phyloP scores from a whole-genome alignment of 2,113 vertebrate species.

The Athene noctua region DNA sequence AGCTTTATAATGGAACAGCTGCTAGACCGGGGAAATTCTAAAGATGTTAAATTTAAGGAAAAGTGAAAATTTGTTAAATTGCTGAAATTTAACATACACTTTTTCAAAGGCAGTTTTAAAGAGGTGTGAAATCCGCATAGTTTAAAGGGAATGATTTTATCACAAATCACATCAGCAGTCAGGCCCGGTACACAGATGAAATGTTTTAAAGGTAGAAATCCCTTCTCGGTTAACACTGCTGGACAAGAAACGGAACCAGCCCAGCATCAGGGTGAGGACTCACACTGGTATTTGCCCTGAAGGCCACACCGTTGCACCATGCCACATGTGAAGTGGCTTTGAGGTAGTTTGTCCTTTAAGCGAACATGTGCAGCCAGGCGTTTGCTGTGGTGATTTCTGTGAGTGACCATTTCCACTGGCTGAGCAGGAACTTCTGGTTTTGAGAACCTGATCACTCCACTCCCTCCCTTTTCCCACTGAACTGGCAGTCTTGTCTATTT shows the following conservation, averaged over 20 bases:
- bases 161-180: background rate
- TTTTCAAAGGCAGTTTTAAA: background rate
- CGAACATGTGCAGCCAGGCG: background rate
- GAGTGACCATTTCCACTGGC: background rate
- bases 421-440: background rate
- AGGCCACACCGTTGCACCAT: background rate
- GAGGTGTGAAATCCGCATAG: background rate
- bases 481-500: background rate
- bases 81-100: background rate
- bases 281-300: accelerated
- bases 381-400: background rate
- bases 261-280: background rate
- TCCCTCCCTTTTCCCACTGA: background rate
- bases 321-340: background rate
- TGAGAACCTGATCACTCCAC: background rate
- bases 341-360: background rate
- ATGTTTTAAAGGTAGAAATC: background rate
- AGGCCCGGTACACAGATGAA: background rate
- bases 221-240: background rate
- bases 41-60: background rate
- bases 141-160: background rate
- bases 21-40: background rate
- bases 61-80: background rate
- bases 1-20: background rate
- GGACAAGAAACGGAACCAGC: background rate